A percentile compares a stretch with the other conserved stretches of the same genome.
Conservation (phyloP, 2,113 vertebrate species). For the Megaceryle torquata region DNA sequence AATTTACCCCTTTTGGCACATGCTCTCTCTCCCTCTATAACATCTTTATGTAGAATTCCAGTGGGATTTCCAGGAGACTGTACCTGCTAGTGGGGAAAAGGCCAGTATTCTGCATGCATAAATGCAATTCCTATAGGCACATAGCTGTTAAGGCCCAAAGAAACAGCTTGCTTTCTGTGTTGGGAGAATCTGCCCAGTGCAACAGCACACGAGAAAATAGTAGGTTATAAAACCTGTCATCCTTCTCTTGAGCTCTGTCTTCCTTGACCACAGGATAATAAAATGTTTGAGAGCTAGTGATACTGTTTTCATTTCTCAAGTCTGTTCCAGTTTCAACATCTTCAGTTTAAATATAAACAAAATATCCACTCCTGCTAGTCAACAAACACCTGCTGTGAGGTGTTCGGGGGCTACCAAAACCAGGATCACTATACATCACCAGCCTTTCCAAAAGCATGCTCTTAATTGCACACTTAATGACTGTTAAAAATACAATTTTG, state of each 20-base stretch:
- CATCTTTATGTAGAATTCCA: neutral
- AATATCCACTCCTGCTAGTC: neutral
- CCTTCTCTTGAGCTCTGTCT: neutral
- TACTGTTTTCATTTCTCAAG: neutral
- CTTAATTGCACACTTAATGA: neutral
- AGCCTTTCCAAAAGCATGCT: neutral
- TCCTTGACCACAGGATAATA: neutral
- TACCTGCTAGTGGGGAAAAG: neutral
- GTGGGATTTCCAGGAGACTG: neutral
- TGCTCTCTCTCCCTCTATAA: neutral
- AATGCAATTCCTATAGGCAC: accelerated
- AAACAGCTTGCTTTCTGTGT: accelerated
- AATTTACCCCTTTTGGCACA: neutral
- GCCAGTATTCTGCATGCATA: neutral
- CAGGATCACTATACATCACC: neutral
- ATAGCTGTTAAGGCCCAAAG: neutral
- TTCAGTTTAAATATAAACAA: neutral
- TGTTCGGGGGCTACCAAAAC: neutral
- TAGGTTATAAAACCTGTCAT: neutral
- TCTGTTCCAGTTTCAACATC: neutral
- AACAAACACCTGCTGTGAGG: neutral
- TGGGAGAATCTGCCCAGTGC: neutral
- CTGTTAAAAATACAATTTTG: neutral
- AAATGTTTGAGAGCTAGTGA: neutral
- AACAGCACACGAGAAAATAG: accelerated